Percentiles rank a stretch among this genome's conserved stretches.
These are phyloP conservation scores for Bungarus multicinctus DNA, from an alignment of 2,113 vertebrate genomes.

Conservation along the genomic window DNA sequence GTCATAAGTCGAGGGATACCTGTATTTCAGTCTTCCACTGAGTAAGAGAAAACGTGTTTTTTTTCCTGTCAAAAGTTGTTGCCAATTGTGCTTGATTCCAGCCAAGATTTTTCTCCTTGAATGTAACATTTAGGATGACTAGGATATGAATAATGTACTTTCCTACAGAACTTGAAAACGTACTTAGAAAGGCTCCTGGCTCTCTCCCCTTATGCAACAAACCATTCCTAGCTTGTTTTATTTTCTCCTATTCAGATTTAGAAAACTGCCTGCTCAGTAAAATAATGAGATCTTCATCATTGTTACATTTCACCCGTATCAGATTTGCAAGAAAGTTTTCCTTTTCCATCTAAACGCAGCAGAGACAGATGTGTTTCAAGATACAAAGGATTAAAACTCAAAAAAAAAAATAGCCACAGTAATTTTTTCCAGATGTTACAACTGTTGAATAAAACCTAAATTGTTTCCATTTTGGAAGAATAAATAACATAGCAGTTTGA, in stretches of 20 bases:
- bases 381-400: slow-evolving; percentile 38
- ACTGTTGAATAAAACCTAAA: slow-evolving; percentile 21
- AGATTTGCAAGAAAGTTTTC: neutral
- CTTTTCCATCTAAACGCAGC: slow-evolving; percentile 39
- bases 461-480: slow-evolving; percentile 28
- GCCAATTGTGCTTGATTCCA: neutral
- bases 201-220: slow-evolving; percentile 15
- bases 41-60: neutral
- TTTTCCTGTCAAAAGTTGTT: slow-evolving; percentile 12
- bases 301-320: slow-evolving; percentile 27
- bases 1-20: neutral
- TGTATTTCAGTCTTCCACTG: neutral
- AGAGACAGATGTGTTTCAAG: slow-evolving; percentile 43
- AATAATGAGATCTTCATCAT: slow-evolving; percentile 15
- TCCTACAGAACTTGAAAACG: neutral
- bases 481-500: neutral
- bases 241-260: neutral
- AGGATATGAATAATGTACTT: slow-evolving; percentile 15
- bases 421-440: slow-evolving; percentile 45
- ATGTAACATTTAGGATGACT: neutral
- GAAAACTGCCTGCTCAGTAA: neutral
- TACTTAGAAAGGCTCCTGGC: neutral
- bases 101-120: slow-evolving; percentile 18
- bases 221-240: neutral
- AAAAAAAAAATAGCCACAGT: neutral